Evolutionary conservation across 2,797 vertebrate genomes (phyloP).

Genomic region (Bradypodion ventrale): DNA sequence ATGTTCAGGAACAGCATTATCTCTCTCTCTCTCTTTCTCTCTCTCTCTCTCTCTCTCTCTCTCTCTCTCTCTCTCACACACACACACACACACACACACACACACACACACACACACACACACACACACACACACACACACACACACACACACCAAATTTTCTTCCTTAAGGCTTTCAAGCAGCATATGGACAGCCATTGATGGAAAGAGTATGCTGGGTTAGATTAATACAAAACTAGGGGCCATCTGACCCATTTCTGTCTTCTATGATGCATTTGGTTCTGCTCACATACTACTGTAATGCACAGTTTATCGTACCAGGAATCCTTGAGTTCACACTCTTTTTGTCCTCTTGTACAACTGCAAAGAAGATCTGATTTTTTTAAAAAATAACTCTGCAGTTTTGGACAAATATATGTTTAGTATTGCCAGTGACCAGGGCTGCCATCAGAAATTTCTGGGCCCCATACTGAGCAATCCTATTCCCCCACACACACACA

Average conservation of each 20-base stretch:
- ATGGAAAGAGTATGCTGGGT: not conserved
- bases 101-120: too few species aligned
- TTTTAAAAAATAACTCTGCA: too few species aligned
- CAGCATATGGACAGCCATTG: not conserved
- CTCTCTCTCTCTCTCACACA: too few species aligned
- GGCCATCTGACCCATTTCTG: not conserved
- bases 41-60: too few species aligned
- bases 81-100: too few species aligned
- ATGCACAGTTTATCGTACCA: not conserved
- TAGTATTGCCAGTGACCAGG: not conserved
- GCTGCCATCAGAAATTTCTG: too few species aligned
- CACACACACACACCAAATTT: too few species aligned
- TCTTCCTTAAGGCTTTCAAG: not conserved
- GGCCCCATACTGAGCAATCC: too few species aligned
- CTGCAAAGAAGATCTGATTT: not conserved
- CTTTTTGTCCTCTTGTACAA: not conserved
- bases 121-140: too few species aligned
- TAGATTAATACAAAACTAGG: not conserved
- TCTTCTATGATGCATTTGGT: not conserved
- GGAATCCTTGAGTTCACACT: not conserved
- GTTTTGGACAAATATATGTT: too few species aligned
- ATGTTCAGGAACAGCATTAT: not conserved
- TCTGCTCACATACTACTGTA: not conserved
- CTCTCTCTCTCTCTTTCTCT: too few species aligned
- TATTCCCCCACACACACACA: too few species aligned